Evolutionary conservation across 2,113 vertebrate species (phyloP), one percentile per base, ranked within the genome.

Genomic region (Polypterus senegalus): DNA sequence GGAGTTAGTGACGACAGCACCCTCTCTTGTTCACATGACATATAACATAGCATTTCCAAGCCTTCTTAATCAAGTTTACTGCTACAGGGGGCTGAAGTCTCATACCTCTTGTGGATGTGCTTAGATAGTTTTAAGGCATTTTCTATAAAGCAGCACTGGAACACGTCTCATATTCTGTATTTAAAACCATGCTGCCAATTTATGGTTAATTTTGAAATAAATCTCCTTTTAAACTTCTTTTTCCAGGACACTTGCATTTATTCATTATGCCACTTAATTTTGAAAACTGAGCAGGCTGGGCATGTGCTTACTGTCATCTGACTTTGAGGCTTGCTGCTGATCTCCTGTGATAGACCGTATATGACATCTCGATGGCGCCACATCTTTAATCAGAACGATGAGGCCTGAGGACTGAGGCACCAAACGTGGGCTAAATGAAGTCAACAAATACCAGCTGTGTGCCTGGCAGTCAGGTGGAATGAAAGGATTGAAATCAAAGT

Each of bases 321-420:
- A 85, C 79, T 83, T 80, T 79, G 71, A 76, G 78, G 74, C 71
- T 77, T 75, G 75, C 57, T 76, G 76, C 76, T 85, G 79, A 86
- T 81, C 84, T 80, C 72, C 71, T 83, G 74, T 86, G 84, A 86
- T 83, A 71, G 81, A 85, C 80, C 72, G 73, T 75, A 79, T 69
- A 77, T 82, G 84, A 85, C 84, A 86, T 59, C 62, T 63, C 64
- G 69, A 70, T 68, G 63, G 75, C 57, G 67, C 70, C 60, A 59
- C 54, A 66, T 68, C 71, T 72, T 70, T 81, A 74, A 83, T 82
- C 74, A 78, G 74, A 65, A 65, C 74, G 59, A 71, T 72, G 74
- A 61, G 62, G 61, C 67, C 59, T 49, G 51, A 6, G 43, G 63
- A 61, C 58, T 60, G 49, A 63, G 63, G 63, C 57, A 45, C 62